phyloP scores from a whole-genome alignment of 2,888 invertebrate species.

The Netelia inedita region DNA sequence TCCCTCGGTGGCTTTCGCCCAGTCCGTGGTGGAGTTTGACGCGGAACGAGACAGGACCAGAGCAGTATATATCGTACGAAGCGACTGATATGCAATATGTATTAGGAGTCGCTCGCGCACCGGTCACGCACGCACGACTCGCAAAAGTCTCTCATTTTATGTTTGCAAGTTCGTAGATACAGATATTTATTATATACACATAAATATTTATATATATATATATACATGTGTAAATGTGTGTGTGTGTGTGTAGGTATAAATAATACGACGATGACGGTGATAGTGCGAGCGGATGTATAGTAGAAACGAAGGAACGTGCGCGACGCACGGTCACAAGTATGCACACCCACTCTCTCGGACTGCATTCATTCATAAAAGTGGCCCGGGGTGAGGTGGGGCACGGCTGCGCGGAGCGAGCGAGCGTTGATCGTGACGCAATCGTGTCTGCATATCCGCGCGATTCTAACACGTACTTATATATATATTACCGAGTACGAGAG shows the following conservation, averaged over 20 bases:
- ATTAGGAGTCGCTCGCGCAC: conserved; percentile 55
- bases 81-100: conserved; percentile 4
- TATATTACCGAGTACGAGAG: conserved; percentile 54
- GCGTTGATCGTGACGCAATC: conserved; percentile 61
- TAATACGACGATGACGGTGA: not conserved
- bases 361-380: conserved; percentile 82
- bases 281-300: conserved; percentile 9
- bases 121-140: conserved; percentile 66
- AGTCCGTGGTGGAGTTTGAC: not conserved
- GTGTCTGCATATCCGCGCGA: conserved; percentile 37
- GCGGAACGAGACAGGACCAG: conserved; percentile 31
- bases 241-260: not conserved
- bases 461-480: conserved; percentile 37
- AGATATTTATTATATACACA: no score
- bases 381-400: conserved; percentile 64
- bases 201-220: no score
- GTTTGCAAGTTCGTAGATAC: no score
- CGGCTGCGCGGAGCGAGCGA: conserved; percentile 31
- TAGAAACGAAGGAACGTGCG: conserved; percentile 27
- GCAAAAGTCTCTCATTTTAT: not conserved
- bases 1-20: not conserved
- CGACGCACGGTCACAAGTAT: conserved; percentile 73
- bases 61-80: conserved; percentile 5
- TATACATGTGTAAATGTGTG: not conserved
- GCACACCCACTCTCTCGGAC: conserved; percentile 80